phyloP scores from a whole-genome alignment of 2,888 invertebrate species.

The Xestia rhomboidea region DNA sequence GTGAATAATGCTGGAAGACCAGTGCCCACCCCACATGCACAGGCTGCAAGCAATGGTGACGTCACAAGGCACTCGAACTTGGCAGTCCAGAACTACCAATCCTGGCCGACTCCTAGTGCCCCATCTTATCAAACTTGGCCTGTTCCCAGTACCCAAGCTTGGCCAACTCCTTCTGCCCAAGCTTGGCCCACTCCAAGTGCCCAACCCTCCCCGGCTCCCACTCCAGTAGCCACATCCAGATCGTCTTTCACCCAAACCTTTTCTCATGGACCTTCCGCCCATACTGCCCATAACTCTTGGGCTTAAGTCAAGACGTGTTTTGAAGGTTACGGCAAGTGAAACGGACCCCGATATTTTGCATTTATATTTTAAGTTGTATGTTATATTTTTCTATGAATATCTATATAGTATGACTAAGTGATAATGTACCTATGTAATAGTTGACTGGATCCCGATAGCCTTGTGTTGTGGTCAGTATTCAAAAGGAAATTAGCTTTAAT shows the following conservation, averaged over 20 bases:
- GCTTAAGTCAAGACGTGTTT: constrained; percentile 64
- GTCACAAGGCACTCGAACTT: constrained; percentile 37
- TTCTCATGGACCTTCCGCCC: constrained; percentile 68
- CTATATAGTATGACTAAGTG: constrained; percentile 71
- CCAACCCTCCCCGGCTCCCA: constrained; percentile 67
- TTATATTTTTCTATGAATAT: constrained; percentile 64
- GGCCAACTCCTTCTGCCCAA: constrained; percentile 63
- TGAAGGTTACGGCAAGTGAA: constrained; percentile 14
- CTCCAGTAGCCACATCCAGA: constrained; percentile 78
- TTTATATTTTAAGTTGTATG: constrained; percentile 73
- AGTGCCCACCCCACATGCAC: constrained; percentile 25
- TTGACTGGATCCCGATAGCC: constrained; percentile 75
- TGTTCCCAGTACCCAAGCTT: constrained; percentile 59
- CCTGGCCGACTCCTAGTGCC: constrained; percentile 12
- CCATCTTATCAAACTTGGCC: constrained; percentile 51
- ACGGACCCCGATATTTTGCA: constrained; percentile 72
- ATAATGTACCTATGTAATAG: constrained; percentile 75
- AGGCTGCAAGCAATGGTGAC: constrained; percentile 30
- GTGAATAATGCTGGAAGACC: constrained; percentile 83
- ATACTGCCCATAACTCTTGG: constrained; percentile 74
- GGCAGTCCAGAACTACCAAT: constrained; percentile 39
- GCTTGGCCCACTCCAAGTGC: constrained; percentile 56
- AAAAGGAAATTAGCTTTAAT: constrained; percentile 74
- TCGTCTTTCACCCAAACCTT: constrained; percentile 80
- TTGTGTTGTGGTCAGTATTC: constrained; percentile 73